Evolutionary conservation across 1,140 invertebrate species (phyloP), one percentile per base, ranked within the genome.

Genomic region (Cydia fagiglandana): DNA sequence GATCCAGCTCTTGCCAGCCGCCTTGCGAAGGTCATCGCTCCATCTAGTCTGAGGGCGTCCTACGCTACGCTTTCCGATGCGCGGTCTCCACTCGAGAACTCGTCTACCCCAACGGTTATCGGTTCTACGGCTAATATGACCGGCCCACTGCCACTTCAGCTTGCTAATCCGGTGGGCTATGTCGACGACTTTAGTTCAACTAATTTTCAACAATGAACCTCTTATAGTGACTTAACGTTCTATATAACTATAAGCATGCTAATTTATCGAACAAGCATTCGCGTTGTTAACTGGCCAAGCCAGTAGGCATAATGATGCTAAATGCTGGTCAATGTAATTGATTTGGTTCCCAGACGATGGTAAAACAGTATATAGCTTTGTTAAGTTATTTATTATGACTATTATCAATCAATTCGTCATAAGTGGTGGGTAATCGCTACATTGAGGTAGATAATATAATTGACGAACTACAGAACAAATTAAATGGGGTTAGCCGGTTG

Each of bases 201-300:
- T n/a, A n/a, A n/a, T n/a, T 41, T 70, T n/a, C 6, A 24, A 70
- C 30, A 70, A 45, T 41, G 38, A 9, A 38, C 34, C 64, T 38
- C 12, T 70, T 70, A n/a, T 70, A 20, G 38, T 70, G n/a, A n/a
- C 9, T 38, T 47, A 13, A 47, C 45, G 12, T 41, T 41, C 38
- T 9, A 5, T 38, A 38, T 68, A 41, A 70, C n/a, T n/a, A n/a
- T 41, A 7, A 70, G 6, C 6, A 30, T 41, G 30, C 30, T 34
- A 70, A 70, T 70, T 70, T 17, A 20, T 38, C 30, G 15, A 70
- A 70, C 66, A 70, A 38, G 20, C 66, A 70, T 41, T 41, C 45
- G 30, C 34, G 66, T 70, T 70, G 34, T 41, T 70, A 70, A 41
- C 30, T 34, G 15, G 34, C 38, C 34, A 41, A 45, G n/a, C 15